These are phyloP conservation scores for Beris chalybata DNA, from an alignment of 2,888 invertebrate species.

Conservation along the genomic window DNA sequence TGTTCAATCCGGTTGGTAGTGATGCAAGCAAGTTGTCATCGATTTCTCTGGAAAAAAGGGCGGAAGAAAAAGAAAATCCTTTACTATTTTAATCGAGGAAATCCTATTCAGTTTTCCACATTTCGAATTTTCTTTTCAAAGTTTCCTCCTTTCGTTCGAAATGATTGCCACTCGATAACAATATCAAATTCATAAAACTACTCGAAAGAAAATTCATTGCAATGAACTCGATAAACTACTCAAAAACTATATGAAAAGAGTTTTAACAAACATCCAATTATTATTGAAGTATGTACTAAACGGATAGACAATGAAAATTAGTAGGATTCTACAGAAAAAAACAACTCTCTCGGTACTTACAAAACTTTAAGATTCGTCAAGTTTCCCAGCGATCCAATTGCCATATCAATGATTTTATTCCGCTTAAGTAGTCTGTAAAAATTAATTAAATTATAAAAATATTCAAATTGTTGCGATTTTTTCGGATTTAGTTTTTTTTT, in stretches of 20 bases:
- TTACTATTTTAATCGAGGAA: no score
- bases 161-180: no score
- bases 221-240: no score
- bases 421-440: conserved; percentile 77
- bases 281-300: not conserved
- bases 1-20: conserved; percentile 74
- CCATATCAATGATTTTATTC: conserved; percentile 80
- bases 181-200: no score
- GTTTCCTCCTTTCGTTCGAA: no score
- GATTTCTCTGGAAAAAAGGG: conserved; percentile 66
- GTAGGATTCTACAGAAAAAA: conserved; percentile 2
- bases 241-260: no score
- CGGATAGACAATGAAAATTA: not conserved
- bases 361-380: conserved; percentile 77
- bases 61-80: conserved; percentile 23
- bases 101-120: no score
- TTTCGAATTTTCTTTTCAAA: no score
- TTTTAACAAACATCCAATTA: not conserved
- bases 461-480: conserved; percentile 12
- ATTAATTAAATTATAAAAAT: conserved; percentile 35
- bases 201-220: no score
- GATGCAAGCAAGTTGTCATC: conserved; percentile 74
- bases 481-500: not conserved
- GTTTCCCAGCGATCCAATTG: conserved; percentile 76
- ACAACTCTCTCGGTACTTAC: conserved; percentile 70